Evolutionary conservation across 92 coral and sea anemone genomes (phyloP).

Genomic region (Porites rus): DNA sequence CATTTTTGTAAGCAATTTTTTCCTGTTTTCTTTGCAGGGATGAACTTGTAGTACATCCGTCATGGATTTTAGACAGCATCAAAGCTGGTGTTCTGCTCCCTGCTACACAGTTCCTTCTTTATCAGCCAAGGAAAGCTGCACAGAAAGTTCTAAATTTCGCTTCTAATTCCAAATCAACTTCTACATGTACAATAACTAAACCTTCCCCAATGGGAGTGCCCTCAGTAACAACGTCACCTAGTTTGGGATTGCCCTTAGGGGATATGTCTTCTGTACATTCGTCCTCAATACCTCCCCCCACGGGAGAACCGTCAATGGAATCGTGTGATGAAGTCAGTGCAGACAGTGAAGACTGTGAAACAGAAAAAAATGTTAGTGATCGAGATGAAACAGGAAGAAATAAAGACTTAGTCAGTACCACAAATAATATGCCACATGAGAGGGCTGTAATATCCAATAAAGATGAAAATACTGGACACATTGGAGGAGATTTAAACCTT

Average conservation of each 20-base stretch:
- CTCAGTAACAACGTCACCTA: neutral
- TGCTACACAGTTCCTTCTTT: constrained; percentile 80
- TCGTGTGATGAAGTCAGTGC: neutral
- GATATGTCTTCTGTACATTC: constrained; percentile 2
- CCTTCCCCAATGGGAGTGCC: neutral
- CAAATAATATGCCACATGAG: neutral
- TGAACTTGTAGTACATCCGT: constrained; percentile 93
- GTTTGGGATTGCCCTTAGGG: neutral
- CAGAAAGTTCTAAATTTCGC: constrained; percentile 65
- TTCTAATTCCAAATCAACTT: constrained; percentile 17
- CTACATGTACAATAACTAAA: neutral
- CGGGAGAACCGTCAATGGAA: neutral
- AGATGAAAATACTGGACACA: neutral
- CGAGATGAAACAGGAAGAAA: neutral
- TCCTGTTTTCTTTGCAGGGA: constrained; percentile 49
- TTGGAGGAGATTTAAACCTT: neutral
- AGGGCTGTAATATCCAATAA: neutral
- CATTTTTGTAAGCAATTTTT: neutral
- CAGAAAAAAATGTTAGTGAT: neutral
- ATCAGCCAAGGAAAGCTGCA: constrained; percentile 69
- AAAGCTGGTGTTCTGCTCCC: constrained; percentile 74
- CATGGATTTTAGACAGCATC: constrained; percentile 95
- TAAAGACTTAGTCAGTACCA: too few species aligned
- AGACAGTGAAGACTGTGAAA: neutral
- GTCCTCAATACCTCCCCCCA: neutral